A percentile compares a stretch with the other conserved stretches of the same genome.
Evolutionary conservation across 1,140 invertebrate species (phyloP).

Genomic region (Megalopta genalis): DNA sequence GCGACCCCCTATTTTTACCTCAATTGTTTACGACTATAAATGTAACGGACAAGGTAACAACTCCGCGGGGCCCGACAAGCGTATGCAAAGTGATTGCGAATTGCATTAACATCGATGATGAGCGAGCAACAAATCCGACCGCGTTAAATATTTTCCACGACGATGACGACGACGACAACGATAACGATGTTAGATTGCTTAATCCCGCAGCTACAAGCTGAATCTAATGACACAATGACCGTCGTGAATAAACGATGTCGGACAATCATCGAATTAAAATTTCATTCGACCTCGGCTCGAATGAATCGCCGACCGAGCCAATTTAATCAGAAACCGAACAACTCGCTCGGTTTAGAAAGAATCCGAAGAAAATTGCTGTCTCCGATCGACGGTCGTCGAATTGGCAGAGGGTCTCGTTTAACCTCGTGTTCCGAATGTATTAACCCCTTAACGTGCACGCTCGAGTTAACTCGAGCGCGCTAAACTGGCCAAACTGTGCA

Average conservation of each 20-base stretch:
- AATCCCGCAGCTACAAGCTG: constrained; percentile 3
- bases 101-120: constrained; percentile 9
- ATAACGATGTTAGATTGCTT: neutral
- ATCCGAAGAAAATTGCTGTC: neutral
- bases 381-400: too few relatives aligned
- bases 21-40: neutral
- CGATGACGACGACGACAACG: neutral
- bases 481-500: too few relatives aligned
- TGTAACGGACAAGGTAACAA: constrained; percentile 1
- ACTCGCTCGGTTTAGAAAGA: neutral
- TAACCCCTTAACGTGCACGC: too few relatives aligned
- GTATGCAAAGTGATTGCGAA: constrained; percentile 13
- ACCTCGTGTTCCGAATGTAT: too few relatives aligned
- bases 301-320: too few relatives aligned
- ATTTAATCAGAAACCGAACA: neutral
- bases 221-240: constrained; percentile 9
- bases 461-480: too few relatives aligned
- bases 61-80: neutral
- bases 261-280: too few relatives aligned
- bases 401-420: neutral
- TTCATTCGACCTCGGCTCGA: too few relatives aligned
- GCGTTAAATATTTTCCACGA: neutral
- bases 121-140: neutral
- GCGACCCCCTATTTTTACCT: neutral
- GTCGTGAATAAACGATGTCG: too few relatives aligned